These are phyloP conservation scores for Meandrina meandrites DNA, from an alignment of 92 coral and sea anemone species.

Conservation along the genomic window DNA sequence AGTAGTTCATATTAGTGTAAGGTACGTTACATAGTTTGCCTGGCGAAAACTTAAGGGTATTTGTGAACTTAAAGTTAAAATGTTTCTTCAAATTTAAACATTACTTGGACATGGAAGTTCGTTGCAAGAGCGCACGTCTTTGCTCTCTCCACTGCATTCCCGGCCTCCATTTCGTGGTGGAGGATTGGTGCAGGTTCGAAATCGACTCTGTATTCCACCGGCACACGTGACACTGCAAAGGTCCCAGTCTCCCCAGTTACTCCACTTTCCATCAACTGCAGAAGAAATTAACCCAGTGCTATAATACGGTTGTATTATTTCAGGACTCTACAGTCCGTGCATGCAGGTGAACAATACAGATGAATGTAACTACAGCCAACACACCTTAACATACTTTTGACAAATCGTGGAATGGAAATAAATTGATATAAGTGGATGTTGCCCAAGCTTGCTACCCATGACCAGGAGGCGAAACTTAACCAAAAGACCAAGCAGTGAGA, in stretches of 20 bases:
- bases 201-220: constrained; percentile 45
- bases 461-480: not conserved
- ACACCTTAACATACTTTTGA: not conserved
- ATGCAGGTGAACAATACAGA: not conserved
- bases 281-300: not conserved
- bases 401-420: not conserved
- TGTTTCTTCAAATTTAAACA: not conserved
- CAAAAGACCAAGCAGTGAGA: not conserved
- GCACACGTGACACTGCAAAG: constrained; percentile 52
- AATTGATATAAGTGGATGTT: not conserved
- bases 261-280: constrained; percentile 38
- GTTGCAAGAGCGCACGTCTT: constrained; percentile 22
- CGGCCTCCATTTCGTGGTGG: constrained; percentile 30
- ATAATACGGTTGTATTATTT: not conserved
- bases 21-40: not conserved
- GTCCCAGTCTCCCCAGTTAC: constrained; percentile 36
- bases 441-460: not conserved
- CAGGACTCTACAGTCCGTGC: not conserved
- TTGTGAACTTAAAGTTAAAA: not conserved
- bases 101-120: constrained; percentile 46
- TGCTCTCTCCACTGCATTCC: constrained; percentile 6
- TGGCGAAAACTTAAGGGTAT: no score
- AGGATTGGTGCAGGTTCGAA: constrained; percentile 38
- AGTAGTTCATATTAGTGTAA: not conserved
- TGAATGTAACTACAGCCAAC: not conserved